Conservation (phyloP, 2,888 invertebrate genomes). For the Agrotis clavis region DNA sequence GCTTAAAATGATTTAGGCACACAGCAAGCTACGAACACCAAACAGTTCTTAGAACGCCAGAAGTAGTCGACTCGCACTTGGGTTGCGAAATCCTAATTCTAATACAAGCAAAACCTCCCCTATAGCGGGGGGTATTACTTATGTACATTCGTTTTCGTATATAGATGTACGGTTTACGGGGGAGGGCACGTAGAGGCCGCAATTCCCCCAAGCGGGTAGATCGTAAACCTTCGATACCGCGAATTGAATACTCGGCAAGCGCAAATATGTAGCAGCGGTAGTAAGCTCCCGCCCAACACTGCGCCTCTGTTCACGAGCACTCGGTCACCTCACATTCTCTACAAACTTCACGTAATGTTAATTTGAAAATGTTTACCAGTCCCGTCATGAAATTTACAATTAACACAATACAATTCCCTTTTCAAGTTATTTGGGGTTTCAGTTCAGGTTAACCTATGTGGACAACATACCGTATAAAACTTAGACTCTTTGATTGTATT, state of each 20-base stretch:
- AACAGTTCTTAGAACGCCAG: slow-evolving; percentile 68
- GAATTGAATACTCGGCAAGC: slow-evolving; percentile 87
- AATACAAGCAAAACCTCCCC: slow-evolving; percentile 80
- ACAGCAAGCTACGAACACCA: slow-evolving; percentile 1
- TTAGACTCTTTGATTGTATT: slow-evolving; percentile 9
- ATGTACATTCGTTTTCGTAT: slow-evolving; percentile 81
- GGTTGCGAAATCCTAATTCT: slow-evolving; percentile 87
- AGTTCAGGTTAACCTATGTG: slow-evolving; percentile 9
- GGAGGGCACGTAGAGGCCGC: slow-evolving; percentile 86
- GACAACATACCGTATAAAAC: slow-evolving; percentile 23
- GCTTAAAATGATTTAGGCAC: not conserved
- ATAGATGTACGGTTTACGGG: slow-evolving; percentile 77
- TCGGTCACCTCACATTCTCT: slow-evolving; percentile 45
- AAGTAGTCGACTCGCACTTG: slow-evolving; percentile 73
- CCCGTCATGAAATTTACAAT: slow-evolving; percentile 1
- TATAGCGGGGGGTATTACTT: slow-evolving; percentile 78
- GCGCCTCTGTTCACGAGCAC: slow-evolving; percentile 48
- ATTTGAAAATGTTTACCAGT: slow-evolving; percentile 21
- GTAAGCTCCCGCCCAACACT: slow-evolving; percentile 71
- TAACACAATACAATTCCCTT: not conserved
- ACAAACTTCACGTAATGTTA: slow-evolving; percentile 20
- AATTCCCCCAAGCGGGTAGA: slow-evolving; percentile 89
- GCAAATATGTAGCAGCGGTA: slow-evolving; percentile 83
- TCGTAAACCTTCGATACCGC: slow-evolving; percentile 90
- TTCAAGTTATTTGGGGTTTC: not conserved